A percentile compares a stretch with the other conserved stretches of the same genome.
Evolutionary conservation across 2,888 invertebrate species (phyloP).

Genomic region (Spilarctia lutea): DNA sequence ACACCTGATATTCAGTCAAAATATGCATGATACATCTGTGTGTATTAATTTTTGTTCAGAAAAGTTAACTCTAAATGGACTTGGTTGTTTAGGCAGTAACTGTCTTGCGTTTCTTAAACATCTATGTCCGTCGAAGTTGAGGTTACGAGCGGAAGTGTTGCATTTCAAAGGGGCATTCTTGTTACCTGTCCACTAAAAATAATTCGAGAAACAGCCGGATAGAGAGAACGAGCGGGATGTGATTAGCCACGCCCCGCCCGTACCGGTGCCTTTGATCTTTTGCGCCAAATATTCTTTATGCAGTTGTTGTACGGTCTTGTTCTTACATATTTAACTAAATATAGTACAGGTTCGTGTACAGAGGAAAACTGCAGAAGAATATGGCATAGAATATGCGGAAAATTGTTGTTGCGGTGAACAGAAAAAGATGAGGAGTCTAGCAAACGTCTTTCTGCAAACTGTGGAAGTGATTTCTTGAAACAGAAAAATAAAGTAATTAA

Average conservation of each 20-base stretch:
- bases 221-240: slow-evolving; percentile 62
- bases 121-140: slow-evolving; percentile 59
- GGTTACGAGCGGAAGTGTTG: slow-evolving; percentile 83
- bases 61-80: slow-evolving; percentile 7
- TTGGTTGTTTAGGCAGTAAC: slow-evolving; percentile 41
- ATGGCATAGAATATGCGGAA: too few species aligned
- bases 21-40: too few species aligned
- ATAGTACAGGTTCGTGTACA: slow-evolving; percentile 26
- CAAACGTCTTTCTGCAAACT: neutral
- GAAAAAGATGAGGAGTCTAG: neutral
- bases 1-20: too few species aligned
- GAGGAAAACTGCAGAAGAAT: neutral
- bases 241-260: slow-evolving; percentile 68
- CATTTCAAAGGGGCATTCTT: slow-evolving; percentile 85
- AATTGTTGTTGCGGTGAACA: neutral
- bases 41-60: neutral
- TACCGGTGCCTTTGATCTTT: slow-evolving; percentile 68
- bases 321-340: slow-evolving; percentile 10
- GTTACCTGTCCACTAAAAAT: slow-evolving; percentile 84
- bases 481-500: neutral
- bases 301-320: slow-evolving; percentile 41
- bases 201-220: slow-evolving; percentile 65
- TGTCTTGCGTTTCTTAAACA: neutral
- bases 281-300: slow-evolving; percentile 60
- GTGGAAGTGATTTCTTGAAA: neutral